Evolutionary conservation across 1,140 invertebrate genomes (phyloP), one percentile per base, ranked within the genome.

Genomic region (Alviniconcha marisindica): DNA sequence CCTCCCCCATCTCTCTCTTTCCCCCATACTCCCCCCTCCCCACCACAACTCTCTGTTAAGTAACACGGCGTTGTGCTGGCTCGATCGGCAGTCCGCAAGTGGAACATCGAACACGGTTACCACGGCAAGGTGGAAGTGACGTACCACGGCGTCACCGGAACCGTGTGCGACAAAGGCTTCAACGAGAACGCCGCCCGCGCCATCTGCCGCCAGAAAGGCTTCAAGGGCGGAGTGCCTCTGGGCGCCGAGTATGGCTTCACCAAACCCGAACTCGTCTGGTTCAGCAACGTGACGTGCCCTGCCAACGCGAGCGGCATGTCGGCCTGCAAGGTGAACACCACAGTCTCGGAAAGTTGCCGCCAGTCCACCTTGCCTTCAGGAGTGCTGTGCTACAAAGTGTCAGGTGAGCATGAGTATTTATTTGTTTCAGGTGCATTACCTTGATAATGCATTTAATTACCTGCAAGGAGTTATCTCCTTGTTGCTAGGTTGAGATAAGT

Each of bases 311-410:
- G 14, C 0, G 78, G 42, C n/a, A 77, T 91, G 15, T 40, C n/a
- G n/a, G 77, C 86, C 4, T 91, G 90, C 83, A 48, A 42, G 0
- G 81, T 82, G 21, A 86, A 83, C 66, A 42, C 69, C 3, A 77
- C 69, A 36, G 88, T 90, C 1, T 56, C 82, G 0, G 71, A 83
- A 15, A 63, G 83, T 10, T 90, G 88, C 79, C 84, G 87, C 0
- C 86, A 86, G 21, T 54, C 86, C 33, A 87, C 85, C 44, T 81
- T 40, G 31, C n/a, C 88, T 73, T 89, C 91, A 77, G 89, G 89
- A 1, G 90, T 91, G 21, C 85, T 91, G 18, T 91, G 91, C 79
- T 89, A 86, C 60, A 85, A 87, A 5, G 76, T 36, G 28, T 84
- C 85, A 71, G 89, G 90, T 90, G 83, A 83, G 77, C n/a, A n/a